These are phyloP conservation scores for Masticophis lateralis DNA, from an alignment of 2,797 vertebrate genomes.

Conservation along the genomic window DNA sequence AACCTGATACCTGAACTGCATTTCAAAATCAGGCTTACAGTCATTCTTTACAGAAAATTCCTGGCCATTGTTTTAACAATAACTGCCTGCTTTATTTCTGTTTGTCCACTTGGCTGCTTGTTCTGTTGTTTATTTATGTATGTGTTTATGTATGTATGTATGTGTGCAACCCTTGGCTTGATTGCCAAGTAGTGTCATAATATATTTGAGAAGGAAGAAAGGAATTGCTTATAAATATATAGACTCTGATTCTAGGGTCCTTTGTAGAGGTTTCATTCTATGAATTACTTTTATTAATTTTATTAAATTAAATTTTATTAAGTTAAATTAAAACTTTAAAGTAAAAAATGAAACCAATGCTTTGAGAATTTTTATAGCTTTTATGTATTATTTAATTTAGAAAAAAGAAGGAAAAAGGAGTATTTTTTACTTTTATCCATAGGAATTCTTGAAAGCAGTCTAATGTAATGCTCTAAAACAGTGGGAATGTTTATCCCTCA, in stretches of 20 bases:
- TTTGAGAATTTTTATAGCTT: not conserved
- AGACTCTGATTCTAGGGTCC: not conserved
- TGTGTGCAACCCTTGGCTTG: fast-evolving
- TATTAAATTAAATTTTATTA: too few species aligned
- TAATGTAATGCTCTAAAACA: not conserved
- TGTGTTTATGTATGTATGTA: too few species aligned
- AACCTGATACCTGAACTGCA: not conserved
- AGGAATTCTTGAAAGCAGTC: not conserved
- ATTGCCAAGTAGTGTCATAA: not conserved
- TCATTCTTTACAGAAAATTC: not conserved
- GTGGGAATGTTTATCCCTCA: constrained; percentile 3
- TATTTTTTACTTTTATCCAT: not conserved
- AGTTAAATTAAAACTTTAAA: too few species aligned
- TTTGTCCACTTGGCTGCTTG: not conserved
- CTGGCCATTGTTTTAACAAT: not conserved
- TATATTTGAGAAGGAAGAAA: not conserved
- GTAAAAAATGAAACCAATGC: constrained; percentile 8
- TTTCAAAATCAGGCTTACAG: not conserved
- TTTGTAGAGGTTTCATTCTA: not conserved
- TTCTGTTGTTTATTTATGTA: not conserved
- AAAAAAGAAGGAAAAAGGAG: not conserved
- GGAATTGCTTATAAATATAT: not conserved
- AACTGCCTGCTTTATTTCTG: not conserved
- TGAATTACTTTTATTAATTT: not conserved
- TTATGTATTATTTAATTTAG: not conserved